phyloP scores from a whole-genome alignment of 2,888 invertebrate species.

The Caenorhabditis sinica region DNA sequence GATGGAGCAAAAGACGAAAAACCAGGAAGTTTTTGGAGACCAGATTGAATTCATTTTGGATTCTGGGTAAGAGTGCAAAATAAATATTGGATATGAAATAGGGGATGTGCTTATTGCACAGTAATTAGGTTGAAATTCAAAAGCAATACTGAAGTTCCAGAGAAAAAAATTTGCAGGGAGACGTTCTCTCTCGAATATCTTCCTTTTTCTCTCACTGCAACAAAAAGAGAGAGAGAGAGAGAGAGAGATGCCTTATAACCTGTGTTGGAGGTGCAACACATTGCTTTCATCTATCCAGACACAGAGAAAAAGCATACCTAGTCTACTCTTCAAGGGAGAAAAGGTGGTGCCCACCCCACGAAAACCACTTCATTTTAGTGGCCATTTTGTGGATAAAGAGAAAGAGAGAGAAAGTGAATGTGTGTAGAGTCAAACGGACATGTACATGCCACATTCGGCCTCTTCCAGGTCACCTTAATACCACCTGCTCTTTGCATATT shows the following conservation, averaged over 20 bases:
- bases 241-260: slow-evolving; percentile 12
- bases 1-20: slow-evolving; percentile 19
- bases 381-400: slow-evolving; percentile 56
- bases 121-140: not conserved
- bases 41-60: slow-evolving; percentile 16
- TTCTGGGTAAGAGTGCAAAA: not conserved
- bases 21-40: slow-evolving; percentile 12
- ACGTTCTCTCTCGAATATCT: slow-evolving; percentile 21
- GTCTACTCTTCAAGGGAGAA: slow-evolving; percentile 29
- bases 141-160: not conserved
- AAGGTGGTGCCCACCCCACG: slow-evolving; percentile 26
- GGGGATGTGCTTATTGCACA: too few relatives aligned
- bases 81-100: slow-evolving; percentile 14
- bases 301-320: slow-evolving; percentile 63
- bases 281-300: slow-evolving; percentile 27
- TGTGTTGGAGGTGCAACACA: slow-evolving; percentile 53
- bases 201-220: slow-evolving; percentile 34
- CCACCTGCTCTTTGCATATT: slow-evolving; percentile 55
- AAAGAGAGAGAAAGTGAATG: slow-evolving; percentile 11
- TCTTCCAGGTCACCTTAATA: slow-evolving; percentile 44
- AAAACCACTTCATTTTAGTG: slow-evolving; percentile 66
- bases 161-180: slow-evolving; percentile 11
- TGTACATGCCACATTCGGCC: slow-evolving; percentile 56
- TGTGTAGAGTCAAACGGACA: slow-evolving; percentile 39
- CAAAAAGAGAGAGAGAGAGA: too few relatives aligned